phyloP scores from a whole-genome alignment of 2,888 invertebrate genomes.

The Cheilosia vernalis region DNA sequence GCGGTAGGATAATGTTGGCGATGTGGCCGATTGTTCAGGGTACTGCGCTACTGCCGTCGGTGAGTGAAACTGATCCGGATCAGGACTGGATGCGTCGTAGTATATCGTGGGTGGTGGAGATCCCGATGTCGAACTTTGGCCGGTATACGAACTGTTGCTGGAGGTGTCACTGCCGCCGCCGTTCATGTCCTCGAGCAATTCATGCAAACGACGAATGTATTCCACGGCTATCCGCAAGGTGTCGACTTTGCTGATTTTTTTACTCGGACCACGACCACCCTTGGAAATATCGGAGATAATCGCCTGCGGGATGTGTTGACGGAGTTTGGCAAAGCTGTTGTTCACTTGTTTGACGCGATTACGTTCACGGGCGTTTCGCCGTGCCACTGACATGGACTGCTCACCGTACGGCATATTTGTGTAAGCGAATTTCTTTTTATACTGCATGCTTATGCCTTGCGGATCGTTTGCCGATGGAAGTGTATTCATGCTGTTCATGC shows the following conservation, averaged over 20 bases:
- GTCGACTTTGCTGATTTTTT: conserved; percentile 95
- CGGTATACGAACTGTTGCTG: conserved; percentile 54
- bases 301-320: conserved; percentile 93
- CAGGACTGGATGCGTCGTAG: conserved; percentile 82
- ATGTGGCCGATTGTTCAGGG: conserved; percentile 78
- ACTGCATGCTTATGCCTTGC: conserved; percentile 45
- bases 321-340: conserved; percentile 95
- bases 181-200: conserved; percentile 85
- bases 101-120: conserved; percentile 74
- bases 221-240: conserved; percentile 94
- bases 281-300: conserved; percentile 88
- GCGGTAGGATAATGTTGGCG: conserved; percentile 81
- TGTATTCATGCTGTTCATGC: conserved; percentile 75
- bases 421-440: conserved; percentile 90
- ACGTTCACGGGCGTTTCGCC: conserved; percentile 96
- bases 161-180: conserved; percentile 73
- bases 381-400: conserved; percentile 93
- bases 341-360: conserved; percentile 98
- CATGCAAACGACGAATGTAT: conserved; percentile 93
- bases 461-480: conserved; percentile 45
- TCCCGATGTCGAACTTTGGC: conserved; percentile 74
- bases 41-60: conserved; percentile 77
- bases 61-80: conserved; percentile 83
- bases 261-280: conserved; percentile 89
- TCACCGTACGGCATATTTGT: conserved; percentile 88